These are phyloP conservation scores for Murina feae DNA, from an alignment of 2,113 vertebrate species.

Conservation along the genomic window DNA sequence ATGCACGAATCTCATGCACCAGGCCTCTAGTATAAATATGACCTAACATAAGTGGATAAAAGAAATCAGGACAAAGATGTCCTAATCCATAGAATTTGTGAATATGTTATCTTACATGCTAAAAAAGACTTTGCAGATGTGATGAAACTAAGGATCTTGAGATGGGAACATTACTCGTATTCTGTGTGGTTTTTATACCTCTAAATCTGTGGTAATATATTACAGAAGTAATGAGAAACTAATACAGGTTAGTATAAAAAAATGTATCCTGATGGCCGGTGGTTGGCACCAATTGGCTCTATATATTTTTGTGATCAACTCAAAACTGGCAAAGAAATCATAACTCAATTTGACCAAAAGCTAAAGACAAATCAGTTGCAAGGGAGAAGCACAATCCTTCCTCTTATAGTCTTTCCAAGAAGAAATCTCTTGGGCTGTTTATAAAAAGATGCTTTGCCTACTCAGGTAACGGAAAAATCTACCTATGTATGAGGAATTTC, in stretches of 20 bases:
- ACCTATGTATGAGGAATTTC: background rate
- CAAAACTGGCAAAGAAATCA: background rate
- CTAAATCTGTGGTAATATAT: background rate
- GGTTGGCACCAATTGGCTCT: background rate
- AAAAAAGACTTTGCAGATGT: background rate
- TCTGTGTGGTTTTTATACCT: background rate
- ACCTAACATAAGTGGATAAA: background rate
- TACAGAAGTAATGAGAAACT: background rate
- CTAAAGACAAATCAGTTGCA: background rate
- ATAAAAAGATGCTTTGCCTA: background rate
- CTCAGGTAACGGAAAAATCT: background rate
- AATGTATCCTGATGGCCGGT: background rate
- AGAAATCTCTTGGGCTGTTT: background rate
- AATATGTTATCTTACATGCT: background rate
- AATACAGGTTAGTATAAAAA: background rate
- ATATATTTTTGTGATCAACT: background rate
- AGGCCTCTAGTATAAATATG: background rate
- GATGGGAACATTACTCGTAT: background rate
- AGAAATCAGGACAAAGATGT: background rate
- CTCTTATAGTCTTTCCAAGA: background rate
- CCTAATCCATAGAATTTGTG: background rate
- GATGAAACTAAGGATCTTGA: background rate
- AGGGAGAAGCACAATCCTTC: background rate
- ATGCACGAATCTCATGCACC: too few relatives aligned
- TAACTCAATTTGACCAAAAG: background rate